A percentile compares a stretch with the other conserved stretches of the same genome.
Evolutionary conservation across 2,888 invertebrate species (phyloP).

Genomic region (Temnothorax ravouxi): DNA sequence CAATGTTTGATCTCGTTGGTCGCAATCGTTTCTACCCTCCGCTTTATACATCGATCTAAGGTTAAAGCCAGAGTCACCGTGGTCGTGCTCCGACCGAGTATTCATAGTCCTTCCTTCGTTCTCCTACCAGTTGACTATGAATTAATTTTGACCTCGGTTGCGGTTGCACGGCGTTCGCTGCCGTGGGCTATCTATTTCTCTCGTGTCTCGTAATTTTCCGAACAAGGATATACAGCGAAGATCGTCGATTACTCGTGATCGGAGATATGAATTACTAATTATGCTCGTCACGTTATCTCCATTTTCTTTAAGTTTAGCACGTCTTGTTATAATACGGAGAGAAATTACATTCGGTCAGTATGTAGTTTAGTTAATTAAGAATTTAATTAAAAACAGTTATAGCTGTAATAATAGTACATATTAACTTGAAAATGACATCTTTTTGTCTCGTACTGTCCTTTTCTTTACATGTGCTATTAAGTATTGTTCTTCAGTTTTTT

Average conservation of each 20-base stretch:
- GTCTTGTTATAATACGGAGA: not conserved
- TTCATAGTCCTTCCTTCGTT: slow-evolving; percentile 57
- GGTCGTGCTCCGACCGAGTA: slow-evolving; percentile 60
- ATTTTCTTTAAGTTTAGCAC: not conserved
- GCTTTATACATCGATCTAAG: slow-evolving; percentile 21
- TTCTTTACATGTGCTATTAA: not conserved
- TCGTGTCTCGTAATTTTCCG: slow-evolving; percentile 73
- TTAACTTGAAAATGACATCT: not conserved
- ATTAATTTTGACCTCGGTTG: slow-evolving; percentile 71
- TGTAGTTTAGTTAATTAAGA: not conserved
- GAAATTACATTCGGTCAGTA: not conserved
- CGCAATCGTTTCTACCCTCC: not conserved
- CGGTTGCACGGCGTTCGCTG: slow-evolving; percentile 37
- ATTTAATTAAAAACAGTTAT: not conserved
- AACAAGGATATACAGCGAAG: slow-evolving; percentile 39
- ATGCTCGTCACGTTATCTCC: slow-evolving; percentile 34
- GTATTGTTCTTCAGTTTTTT: not conserved
- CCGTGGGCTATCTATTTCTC: slow-evolving; percentile 67
- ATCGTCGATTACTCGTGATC: slow-evolving; percentile 58
- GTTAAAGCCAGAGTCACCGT: slow-evolving; percentile 37
- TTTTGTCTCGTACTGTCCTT: not conserved
- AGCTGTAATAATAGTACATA: not conserved
- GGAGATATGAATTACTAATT: slow-evolving; percentile 48
- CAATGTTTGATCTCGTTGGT: slow-evolving; percentile 6
- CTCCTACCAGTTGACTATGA: slow-evolving; percentile 64